Conservation (phyloP, 2,797 vertebrate species). For the Alectoris magna region DNA sequence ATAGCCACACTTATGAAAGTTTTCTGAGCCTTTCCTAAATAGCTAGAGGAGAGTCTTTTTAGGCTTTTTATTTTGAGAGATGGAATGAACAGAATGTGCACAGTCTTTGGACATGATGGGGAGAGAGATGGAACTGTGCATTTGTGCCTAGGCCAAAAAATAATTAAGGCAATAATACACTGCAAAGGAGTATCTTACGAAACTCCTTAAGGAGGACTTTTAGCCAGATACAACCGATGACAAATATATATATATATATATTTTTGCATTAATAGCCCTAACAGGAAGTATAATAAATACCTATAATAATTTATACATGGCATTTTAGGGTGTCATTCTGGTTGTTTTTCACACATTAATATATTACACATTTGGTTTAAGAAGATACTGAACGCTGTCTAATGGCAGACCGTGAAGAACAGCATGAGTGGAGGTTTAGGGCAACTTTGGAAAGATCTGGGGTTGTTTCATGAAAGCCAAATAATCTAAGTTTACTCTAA, state of each 20-base stretch:
- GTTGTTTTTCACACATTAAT: neutral
- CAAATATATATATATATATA: neutral
- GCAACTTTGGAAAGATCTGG: neutral
- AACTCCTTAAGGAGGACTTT: slow-evolving; percentile 42
- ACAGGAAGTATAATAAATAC: slow-evolving; percentile 1
- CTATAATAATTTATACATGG: neutral
- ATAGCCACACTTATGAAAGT: neutral
- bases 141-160: slow-evolving; percentile 44
- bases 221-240: slow-evolving; percentile 8
- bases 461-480: neutral
- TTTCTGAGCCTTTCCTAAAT: slow-evolving; percentile 48
- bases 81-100: slow-evolving; percentile 15
- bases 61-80: neutral
- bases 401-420: neutral
- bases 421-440: neutral
- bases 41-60: slow-evolving; percentile 20
- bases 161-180: slow-evolving; percentile 57
- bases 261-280: neutral
- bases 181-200: slow-evolving; percentile 20
- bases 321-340: slow-evolving; percentile 1
- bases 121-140: neutral
- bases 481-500: accelerated
- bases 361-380: neutral
- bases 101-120: neutral
- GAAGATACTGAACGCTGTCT: neutral